Conservation (phyloP, 2,797 vertebrate genomes). For the Carduelis carduelis region DNA sequence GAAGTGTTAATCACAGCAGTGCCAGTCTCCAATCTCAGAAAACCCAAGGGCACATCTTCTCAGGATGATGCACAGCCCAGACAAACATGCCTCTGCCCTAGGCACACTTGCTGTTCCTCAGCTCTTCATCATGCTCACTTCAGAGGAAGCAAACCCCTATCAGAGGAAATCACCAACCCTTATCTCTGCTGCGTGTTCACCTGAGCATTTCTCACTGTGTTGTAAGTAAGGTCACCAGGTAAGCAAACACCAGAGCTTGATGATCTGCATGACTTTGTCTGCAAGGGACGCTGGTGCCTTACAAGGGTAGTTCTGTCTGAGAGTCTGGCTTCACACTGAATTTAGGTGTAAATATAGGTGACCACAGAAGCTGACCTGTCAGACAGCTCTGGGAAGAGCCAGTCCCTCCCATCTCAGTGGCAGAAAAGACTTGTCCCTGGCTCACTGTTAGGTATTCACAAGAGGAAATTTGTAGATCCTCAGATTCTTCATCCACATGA, state of each 20-base stretch:
- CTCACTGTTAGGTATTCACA: background rate
- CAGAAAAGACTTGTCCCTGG: background rate
- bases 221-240: background rate
- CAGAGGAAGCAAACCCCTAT: background rate
- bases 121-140: background rate
- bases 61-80: background rate
- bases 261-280: background rate
- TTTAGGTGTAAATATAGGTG: background rate
- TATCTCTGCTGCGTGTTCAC: background rate
- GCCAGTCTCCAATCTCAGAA: background rate
- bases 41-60: background rate
- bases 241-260: background rate
- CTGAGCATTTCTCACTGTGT: background rate
- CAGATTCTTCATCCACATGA: background rate
- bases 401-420: background rate
- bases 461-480: background rate
- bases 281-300: background rate
- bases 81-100: background rate
- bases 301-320: background rate
- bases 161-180: background rate
- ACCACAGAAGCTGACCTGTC: background rate
- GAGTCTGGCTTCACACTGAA: background rate
- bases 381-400: background rate
- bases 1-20: background rate
- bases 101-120: background rate